Evolutionary conservation across 2,888 invertebrate species (phyloP), one percentile per base, ranked within the genome.

Genomic region (Melanotus villosus): DNA sequence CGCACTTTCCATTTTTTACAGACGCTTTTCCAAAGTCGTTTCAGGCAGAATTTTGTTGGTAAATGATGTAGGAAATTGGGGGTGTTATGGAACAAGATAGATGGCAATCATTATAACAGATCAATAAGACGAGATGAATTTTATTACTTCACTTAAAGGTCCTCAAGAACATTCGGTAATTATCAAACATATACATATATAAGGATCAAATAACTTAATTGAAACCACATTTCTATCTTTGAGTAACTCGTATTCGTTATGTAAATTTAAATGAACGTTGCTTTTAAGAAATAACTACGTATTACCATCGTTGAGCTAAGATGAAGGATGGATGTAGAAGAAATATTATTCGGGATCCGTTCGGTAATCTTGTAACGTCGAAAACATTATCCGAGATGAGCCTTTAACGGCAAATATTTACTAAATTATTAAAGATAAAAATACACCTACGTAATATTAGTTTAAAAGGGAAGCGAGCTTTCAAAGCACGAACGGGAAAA

Each of bases 381-480:
- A 21, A 23, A 47, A 38, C 38, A 38, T 38, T 47, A 47, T 21
- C 12, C 7, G 9, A 41, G 23, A 23, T 12, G 23, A 47, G 12
- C 26, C 12, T 23, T 10, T 21, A 47, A 23, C 12, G 47, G 47
- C 32, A 52, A 52, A 52, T 18, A 52, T 52, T 52, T 52, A 12
- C 19, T 32, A 14, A 52, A 14, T n/a, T 32, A 32, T 32, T n/a
- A 38, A 38, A 21, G n/a, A 21, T 2, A 21, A 1, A 32, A 18
- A 9, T 18, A 52, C 52, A 52, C 52, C 52, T 52, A 16, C 32
- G 26, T 14, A 52, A n/a, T 14, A 32, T 52, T 52, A 52, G 23
- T 52, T 52, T 30, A 52, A 52, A 52, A 12, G 52, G 4, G 21
- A 56, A 56, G 56, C 36, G 38, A 56, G 36, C 26, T 56, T 23